Evolutionary conservation across 2,888 invertebrate genomes (phyloP), one percentile per base, ranked within the genome.

Genomic region (Neoascia interrupta): DNA sequence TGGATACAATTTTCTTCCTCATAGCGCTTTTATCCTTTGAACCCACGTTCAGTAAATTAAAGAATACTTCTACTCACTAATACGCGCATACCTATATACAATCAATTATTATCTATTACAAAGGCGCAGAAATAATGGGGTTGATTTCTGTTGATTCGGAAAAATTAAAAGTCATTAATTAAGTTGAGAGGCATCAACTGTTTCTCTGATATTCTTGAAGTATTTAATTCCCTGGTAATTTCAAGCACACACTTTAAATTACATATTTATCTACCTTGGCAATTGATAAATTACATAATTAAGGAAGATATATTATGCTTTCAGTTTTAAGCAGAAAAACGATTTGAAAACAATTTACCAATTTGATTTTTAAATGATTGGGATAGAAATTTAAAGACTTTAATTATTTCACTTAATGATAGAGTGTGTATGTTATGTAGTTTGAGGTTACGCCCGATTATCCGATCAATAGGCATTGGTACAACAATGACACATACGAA

Each of bases 161-260:
- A 49, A 49, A 49, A 45, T 49, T 49, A 49, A 49, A 49, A 49
- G 31, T 34, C 49, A 49, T 49, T 49, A 49, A 49, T 49, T 49
- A 31, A 34, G 18, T 28, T 49, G 23, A 2, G 15, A 19, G 49
- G n/a, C 18, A 45, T 11, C 31, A 49, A 31, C 16, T 49, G 31
- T 18, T 49, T 31, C 31, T 49, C 19, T 34, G 26, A 10, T 15
- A 15, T 8, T 45, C 23, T 45, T 26, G 10, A n/a, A 16, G 10
- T 26, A 45, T 45, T 45, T 16, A 31, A 19, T 49, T 26, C 5
- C 26, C 23, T 16, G 5, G 26, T 49, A 26, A 45, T 49, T 31
- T 19, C 11, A 49, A 31, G 28, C 10, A n/a, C 47, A 16, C 28
- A 28, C 16, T 28, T 28, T 28, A 28, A 10, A 31, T 47, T 43